Evolutionary conservation across 2,113 vertebrate species (phyloP), one percentile per base, ranked within the genome.

Genomic region (Daphoenositta chrysoptera): DNA sequence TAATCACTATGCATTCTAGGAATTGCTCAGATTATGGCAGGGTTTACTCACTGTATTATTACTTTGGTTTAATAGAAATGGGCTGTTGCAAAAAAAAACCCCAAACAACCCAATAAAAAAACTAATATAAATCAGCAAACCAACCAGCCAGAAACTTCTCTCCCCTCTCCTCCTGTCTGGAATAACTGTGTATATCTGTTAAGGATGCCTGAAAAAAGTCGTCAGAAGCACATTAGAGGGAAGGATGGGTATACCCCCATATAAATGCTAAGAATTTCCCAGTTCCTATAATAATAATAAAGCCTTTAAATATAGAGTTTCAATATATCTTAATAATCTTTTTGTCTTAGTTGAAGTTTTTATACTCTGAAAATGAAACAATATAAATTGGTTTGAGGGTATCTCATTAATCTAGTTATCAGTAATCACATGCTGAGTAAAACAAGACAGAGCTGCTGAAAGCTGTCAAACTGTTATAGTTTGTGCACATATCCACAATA

Each of bases 121-220:
- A 4, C 24, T 30, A 50, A 85, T 51, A 13, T 39, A 51, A 75
- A 71, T 39, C 33, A 79, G 10, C 10, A 42, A 91, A 51, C 7
- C 8, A 85, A 45, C 4, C 10, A 77, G 5, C 1, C 33, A 71
- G 28, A 68, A 19, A 11, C 6, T 30, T 20, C 4, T 47, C 7
- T 57, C 12, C 4, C 15, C 27, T 51, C 18, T 48, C 20, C 6
- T 10, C 2, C 4, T 5, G 3, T 15, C 6, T 1, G 1, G 7
- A 95, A 57, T 53, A 86, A 44, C 11, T 30, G 10, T 28, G 2
- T 21, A 24, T 44, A 37, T 57, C 16, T 13, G 28, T 53, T 37
- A 44, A 39, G 3, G 39, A 27, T 54, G 12, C 27, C 37, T 71
- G 51, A 84, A 76, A 73, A n/a, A 54, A 16, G 9, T n/a, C 73